Conservation (phyloP, 2,113 vertebrate genomes). For the Bettongia penicillata region DNA sequence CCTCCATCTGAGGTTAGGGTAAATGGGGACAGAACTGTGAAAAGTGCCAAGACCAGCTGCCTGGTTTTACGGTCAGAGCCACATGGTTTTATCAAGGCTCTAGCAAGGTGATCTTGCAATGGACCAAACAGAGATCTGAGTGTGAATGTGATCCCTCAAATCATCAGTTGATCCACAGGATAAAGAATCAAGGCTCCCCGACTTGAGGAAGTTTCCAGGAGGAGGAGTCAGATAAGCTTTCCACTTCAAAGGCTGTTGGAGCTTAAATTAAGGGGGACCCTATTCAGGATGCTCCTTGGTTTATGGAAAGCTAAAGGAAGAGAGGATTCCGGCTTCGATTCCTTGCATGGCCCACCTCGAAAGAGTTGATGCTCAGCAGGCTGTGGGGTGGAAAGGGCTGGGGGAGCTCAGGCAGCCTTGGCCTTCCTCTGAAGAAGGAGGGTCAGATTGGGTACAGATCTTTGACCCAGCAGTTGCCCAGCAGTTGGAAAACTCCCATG, state of each 20-base stretch:
- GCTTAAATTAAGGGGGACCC: neutral
- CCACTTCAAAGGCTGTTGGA: neutral
- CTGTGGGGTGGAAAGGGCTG: slow-evolving; percentile 61
- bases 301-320: neutral
- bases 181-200: neutral
- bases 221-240: neutral
- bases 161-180: neutral
- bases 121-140: neutral
- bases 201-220: neutral
- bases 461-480: slow-evolving; percentile 66
- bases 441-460: slow-evolving; percentile 54
- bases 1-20: slow-evolving; percentile 45
- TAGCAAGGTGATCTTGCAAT: neutral
- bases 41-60: neutral
- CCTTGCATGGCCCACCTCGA: slow-evolving; percentile 62
- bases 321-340: slow-evolving; percentile 55
- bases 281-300: neutral
- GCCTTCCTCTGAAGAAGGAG: neutral
- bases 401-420: neutral
- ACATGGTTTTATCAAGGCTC: neutral
- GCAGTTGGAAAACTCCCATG: slow-evolving; percentile 55
- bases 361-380: slow-evolving; percentile 70
- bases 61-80: neutral
- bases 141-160: neutral
- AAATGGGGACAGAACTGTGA: neutral